Evolutionary conservation across 2,888 invertebrate genomes (phyloP).

Genomic region (Drosophila setosimentum): DNA sequence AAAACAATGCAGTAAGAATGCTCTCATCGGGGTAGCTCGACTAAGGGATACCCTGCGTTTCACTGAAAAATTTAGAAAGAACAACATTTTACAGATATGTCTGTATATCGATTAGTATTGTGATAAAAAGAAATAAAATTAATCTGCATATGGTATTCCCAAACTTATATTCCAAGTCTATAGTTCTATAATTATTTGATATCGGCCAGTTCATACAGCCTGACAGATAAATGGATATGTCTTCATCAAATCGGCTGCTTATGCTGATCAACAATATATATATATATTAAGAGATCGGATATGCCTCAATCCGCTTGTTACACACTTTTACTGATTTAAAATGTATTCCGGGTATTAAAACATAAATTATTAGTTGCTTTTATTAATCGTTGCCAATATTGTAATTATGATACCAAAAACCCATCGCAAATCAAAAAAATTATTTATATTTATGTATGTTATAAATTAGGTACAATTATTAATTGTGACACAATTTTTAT

Average conservation of each 20-base stretch:
- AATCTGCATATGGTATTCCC: neutral
- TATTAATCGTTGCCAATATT: conserved; percentile 42
- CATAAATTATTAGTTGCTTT: neutral
- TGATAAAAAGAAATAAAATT: neutral
- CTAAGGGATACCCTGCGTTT: neutral
- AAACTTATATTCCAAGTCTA: neutral
- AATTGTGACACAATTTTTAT: conserved; percentile 72
- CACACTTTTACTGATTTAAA: neutral
- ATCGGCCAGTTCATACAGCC: neutral
- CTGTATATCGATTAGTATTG: neutral
- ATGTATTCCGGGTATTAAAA: neutral
- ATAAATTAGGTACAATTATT: conserved; percentile 57
- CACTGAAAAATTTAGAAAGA: neutral
- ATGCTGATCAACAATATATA: neutral
- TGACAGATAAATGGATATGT: neutral
- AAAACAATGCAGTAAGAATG: neutral
- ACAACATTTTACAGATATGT: rapidly evolving
- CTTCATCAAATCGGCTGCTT: neutral
- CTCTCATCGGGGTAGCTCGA: neutral
- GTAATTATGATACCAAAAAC: conserved; percentile 19
- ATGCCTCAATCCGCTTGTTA: too few species aligned
- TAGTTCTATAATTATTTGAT: neutral
- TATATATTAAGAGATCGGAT: neutral
- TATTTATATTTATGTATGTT: neutral
- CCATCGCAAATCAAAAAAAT: conserved; percentile 10